phyloP scores from a whole-genome alignment of 1,140 invertebrate genomes.

The Aphelinus certus region DNA sequence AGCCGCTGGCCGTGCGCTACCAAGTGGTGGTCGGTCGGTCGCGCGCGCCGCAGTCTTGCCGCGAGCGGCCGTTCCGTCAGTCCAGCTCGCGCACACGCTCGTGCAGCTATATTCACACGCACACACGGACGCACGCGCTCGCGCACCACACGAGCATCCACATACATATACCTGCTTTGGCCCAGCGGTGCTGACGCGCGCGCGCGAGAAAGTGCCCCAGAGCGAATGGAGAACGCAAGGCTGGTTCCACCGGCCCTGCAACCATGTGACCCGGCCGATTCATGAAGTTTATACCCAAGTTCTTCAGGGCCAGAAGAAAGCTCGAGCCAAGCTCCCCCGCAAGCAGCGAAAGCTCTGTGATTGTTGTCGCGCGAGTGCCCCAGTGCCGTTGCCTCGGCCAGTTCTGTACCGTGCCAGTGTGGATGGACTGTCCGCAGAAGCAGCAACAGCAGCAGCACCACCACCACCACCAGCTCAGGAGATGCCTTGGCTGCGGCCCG shows the following conservation, averaged over 20 bases:
- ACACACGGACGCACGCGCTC: neutral
- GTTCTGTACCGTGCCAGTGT: neutral
- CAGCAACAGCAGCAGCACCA: too few species aligned
- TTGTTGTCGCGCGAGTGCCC: neutral
- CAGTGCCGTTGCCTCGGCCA: neutral
- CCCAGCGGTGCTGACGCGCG: neutral
- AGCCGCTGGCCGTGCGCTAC: conserved; percentile 3
- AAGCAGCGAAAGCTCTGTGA: neutral
- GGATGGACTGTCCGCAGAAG: conserved; percentile 5
- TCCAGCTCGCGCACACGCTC: too few species aligned
- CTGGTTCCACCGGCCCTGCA: neutral
- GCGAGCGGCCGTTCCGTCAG: too few species aligned
- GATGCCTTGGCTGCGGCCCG: conserved; percentile 59
- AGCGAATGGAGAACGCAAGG: conserved; percentile 11
- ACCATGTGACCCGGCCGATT: too few species aligned
- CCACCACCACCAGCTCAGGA: conserved; percentile 34
- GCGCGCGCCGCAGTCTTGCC: neutral
- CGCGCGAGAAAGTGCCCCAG: neutral
- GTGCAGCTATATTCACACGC: too few species aligned
- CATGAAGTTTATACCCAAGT: too few species aligned
- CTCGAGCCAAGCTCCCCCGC: neutral
- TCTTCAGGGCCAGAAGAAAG: too few species aligned
- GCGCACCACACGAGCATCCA: neutral
- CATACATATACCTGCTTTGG: too few species aligned
- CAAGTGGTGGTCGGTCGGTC: conserved; percentile 1